Base-by-base conservation (phyloP, 37 sponge, comb jelly and placozoan species). In the Diacarnus erythraeanus region DNA sequence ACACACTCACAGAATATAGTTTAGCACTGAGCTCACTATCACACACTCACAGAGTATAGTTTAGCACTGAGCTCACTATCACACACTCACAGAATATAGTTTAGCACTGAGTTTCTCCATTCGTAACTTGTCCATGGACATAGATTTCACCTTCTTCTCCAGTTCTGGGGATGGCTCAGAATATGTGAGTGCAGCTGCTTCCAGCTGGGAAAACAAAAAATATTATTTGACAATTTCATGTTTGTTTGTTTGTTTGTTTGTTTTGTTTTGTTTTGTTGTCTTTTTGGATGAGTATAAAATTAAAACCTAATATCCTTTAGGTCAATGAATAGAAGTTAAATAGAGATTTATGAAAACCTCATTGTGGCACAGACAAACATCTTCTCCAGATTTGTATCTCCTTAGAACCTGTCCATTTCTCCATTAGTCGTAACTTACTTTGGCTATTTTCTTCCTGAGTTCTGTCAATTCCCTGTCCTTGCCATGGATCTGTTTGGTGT, bases 401-500 rank as follows among this genome's bases (percentile, higher is more conserved):
- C n/a, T n/a, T n/a, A n/a, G n/a, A n/a, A n/a, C n/a, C n/a, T n/a
- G n/a, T n/a, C n/a, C n/a, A n/a, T n/a, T n/a, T n/a, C n/a, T n/a
- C n/a, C n/a, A n/a, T n/a, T 43, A 23, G 4, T 6, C 3, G 31
- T 10, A 4, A 27, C 84, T 65, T 61, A 87, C 92, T 51, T 83
- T 84, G 23, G 80, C 80, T 36, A 88, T 56, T 41, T 66, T 71
- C 57, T 74, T 64, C 61, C 58, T 87, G 23, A 92, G 79, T 21
- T 29, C 41, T 0, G 74, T 69, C 1, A 85, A 36, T 64, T 92
- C 88, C 58, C 59, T 80, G 56, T 92, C 88, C 64, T 84, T 92
- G 64, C 57, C 78, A 38, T 67, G 69, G 38, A 92, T 70, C 79
- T 92, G 83, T 42, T 80, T 84, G 36, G 78, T 88, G 83, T 92